Base-by-base conservation (phyloP, 2,113 vertebrate genomes). In the Ia io region DNA sequence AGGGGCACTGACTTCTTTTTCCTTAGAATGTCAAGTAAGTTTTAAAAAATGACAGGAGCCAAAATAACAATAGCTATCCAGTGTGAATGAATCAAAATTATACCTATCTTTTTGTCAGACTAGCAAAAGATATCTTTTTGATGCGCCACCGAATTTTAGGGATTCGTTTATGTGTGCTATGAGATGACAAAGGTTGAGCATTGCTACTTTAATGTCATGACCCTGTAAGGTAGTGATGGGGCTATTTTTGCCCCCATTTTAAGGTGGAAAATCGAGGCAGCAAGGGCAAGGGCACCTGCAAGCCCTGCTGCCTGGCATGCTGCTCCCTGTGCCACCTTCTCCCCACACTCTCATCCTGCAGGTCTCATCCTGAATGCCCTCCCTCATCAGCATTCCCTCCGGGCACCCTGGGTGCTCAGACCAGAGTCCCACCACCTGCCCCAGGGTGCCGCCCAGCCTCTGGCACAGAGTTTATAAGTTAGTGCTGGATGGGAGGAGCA, bases 371-470 rank as follows among this genome's bases (percentile, higher is more conserved):
- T 59, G 22, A 22, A 1, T 0, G 0, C 9, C 32, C 35, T 42
- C 20, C 78, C 10, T 51, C 9, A 9, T 18, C 32, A n/a, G 17
- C 49, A 4, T 17, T 16, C 4, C 25, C 11, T 20, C 44, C 16
- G 11, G 40, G 40, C 12, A 32, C 37, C 76, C n/a, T 5, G 0
- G 25, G 12, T 42, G 25, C 61, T 77, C 53, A 23, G 49, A 25
- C 35, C 1, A 1, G 56, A 59, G 79, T 5, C 12, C n/a, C 20
- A 0, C 40, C 1, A 1, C 49, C 16, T 10, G 56, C 56, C n/a
- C 22, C 42, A 30, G 1, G 11, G 0, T 6, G 44, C 87, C 6
- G 0, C 14, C 22, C 76, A 4, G 32, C 22, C 11, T 2, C 28
- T 4, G 51, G 42, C 17, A 20, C 61, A 61, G 0, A 28, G 30